A percentile compares a stretch with the other conserved stretches of the same genome.
Evolutionary conservation across 2,113 vertebrate species (phyloP).

Genomic region (Brachirus orientalis): DNA sequence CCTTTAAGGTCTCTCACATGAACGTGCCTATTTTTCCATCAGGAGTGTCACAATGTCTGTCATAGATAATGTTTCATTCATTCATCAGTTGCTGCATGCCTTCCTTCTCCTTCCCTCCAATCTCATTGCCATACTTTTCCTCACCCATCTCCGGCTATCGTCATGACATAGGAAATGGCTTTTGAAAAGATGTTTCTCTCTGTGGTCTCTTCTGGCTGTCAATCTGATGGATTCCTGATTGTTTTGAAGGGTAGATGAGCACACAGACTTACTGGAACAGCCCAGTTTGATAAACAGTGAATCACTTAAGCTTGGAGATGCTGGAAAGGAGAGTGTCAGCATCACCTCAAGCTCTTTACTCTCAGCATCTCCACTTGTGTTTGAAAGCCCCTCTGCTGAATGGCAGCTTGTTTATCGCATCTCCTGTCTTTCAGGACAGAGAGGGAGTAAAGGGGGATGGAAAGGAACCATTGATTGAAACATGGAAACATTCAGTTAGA

Average conservation of each 20-base stretch:
- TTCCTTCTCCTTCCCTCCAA: slow-evolving; percentile 43
- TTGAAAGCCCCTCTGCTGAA: slow-evolving; percentile 60
- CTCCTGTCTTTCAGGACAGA: slow-evolving; percentile 52
- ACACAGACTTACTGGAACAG: slow-evolving; percentile 55
- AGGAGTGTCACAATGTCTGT: slow-evolving; percentile 63
- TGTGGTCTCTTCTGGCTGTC: slow-evolving; percentile 63
- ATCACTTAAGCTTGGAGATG: slow-evolving; percentile 61
- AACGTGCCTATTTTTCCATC: slow-evolving; percentile 62
- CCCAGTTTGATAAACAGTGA: slow-evolving; percentile 72
- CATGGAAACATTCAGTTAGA: slow-evolving; percentile 71
- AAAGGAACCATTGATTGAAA: slow-evolving; percentile 71
- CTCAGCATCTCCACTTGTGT: slow-evolving; percentile 58
- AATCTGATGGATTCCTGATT: slow-evolving; percentile 72
- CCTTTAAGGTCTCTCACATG: slow-evolving; percentile 53
- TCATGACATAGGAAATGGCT: slow-evolving; percentile 66
- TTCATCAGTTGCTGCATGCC: slow-evolving; percentile 59
- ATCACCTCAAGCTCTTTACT: slow-evolving; percentile 60
- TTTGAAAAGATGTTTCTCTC: slow-evolving; percentile 63
- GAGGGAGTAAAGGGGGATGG: slow-evolving; percentile 26
- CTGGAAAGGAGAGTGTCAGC: slow-evolving; percentile 63
- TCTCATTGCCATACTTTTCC: slow-evolving; percentile 65
- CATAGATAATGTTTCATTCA: slow-evolving; percentile 69
- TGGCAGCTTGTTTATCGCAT: slow-evolving; percentile 64
- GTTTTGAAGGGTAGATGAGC: slow-evolving; percentile 71
- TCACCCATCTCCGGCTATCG: slow-evolving; percentile 57